Evolutionary conservation across 1,140 invertebrate species (phyloP).

Genomic region (Zeugodacus cucurbitae): DNA sequence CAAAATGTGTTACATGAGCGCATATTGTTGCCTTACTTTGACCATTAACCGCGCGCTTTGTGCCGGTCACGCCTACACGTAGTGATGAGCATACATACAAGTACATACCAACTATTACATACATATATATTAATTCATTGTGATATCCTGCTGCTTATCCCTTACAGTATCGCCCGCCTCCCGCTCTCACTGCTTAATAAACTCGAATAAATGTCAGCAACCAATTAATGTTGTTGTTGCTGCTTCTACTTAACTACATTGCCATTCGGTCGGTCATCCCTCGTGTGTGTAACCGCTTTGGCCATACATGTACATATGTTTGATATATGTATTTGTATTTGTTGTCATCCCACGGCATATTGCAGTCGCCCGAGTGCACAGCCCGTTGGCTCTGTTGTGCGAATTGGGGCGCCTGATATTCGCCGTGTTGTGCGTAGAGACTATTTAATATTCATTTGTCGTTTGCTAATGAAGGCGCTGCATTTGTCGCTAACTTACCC

Average conservation of each 20-base stretch:
- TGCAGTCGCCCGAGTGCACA: background rate
- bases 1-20: background rate
- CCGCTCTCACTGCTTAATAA: background rate
- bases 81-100: background rate
- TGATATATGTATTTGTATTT: background rate
- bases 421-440: conserved; percentile 18
- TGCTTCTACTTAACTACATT: background rate
- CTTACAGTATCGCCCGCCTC: background rate
- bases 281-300: background rate
- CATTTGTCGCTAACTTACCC: conserved; percentile 47
- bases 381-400: background rate
- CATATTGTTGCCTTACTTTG: background rate
- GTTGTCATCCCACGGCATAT: too few species aligned
- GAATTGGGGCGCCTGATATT: conserved; percentile 25
- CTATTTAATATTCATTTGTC: conserved; percentile 49
- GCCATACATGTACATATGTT: background rate
- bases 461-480: conserved; percentile 46
- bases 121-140: background rate
- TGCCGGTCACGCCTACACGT: background rate
- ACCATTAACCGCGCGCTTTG: background rate
- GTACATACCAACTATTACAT: background rate
- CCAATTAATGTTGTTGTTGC: background rate
- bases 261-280: background rate
- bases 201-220: background rate
- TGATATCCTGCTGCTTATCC: background rate